Percentiles rank a stretch among this genome's conserved stretches.
Evolutionary conservation across 2,113 vertebrate genomes (phyloP).

Genomic region (Calonectris borealis): DNA sequence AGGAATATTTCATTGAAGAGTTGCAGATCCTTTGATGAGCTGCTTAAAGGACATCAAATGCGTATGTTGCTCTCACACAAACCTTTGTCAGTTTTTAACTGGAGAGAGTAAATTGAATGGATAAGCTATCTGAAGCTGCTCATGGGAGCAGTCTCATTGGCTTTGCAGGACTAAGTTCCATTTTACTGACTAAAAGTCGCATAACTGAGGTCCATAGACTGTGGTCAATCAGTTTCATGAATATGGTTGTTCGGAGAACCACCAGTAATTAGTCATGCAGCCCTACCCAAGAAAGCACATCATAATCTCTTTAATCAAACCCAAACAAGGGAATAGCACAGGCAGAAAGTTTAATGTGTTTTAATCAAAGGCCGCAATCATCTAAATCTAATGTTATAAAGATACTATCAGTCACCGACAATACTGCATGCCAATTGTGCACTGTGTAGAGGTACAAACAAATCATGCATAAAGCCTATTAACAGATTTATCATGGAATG

Average conservation of each 20-base stretch:
- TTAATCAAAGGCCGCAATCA: not conserved
- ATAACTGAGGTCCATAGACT: not conserved
- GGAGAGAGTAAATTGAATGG: not conserved
- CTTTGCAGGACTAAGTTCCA: not conserved
- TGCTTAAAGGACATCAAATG: not conserved
- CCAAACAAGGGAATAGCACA: not conserved
- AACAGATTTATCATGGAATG: slow-evolving; percentile 31
- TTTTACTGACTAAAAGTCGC: not conserved
- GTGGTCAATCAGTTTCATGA: not conserved
- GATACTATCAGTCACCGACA: not conserved
- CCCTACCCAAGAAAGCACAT: not conserved
- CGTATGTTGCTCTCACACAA: not conserved
- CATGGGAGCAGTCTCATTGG: not conserved
- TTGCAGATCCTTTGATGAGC: not conserved
- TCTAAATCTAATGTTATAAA: not conserved
- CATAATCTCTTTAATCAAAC: not conserved
- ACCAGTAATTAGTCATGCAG: not conserved
- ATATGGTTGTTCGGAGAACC: not conserved
- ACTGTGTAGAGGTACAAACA: slow-evolving; percentile 6
- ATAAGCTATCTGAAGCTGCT: not conserved
- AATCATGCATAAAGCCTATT: slow-evolving; percentile 31
- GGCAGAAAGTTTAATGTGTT: not conserved
- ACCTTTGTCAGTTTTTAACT: not conserved
- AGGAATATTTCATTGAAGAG: not conserved
- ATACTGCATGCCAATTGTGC: not conserved